Base-by-base conservation (phyloP, 2,113 vertebrate species). In the Panthera leo region DNA sequence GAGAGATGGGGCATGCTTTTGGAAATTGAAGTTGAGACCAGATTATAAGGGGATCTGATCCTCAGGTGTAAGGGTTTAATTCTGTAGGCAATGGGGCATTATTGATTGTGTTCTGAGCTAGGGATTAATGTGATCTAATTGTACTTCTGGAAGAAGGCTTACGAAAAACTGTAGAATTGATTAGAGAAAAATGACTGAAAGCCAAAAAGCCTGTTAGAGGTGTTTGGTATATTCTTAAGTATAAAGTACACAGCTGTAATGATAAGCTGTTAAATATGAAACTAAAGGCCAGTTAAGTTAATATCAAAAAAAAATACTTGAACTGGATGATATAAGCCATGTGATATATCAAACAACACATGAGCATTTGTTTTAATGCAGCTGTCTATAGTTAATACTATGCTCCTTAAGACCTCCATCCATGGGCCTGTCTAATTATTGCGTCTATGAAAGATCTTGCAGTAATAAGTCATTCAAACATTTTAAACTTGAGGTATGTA, bases 51-150 rank as follows among this genome's bases (percentile, higher is more conserved):
- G 68, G 13, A 91, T 36, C 82, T 58, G 48, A 91, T 91, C 16
- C 25, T 76, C 84, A 95, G 25, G 9, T 86, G 48, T 85, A 79
- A 91, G 45, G 2, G 18, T 78, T 97, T 94, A 79, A 89, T 95
- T 94, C 36, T 70, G 4, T 61, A 84, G 53, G 75, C 51, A 96
- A 84, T 48, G 58, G 29, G 29, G 34, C 29, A n/a, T 39, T 53
- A 96, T 75, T 97, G 93, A 89, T 96, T 94, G 61, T 87, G 85
- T 93, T 71, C 84, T 93, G 84, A 94, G 53, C 70, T 75, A 79
- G 12, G 55, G 76, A 95, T 97, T 94, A 97, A 86, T 92, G 79
- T 94, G 61, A 92, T 83, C 61, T 89, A 96, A 94, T 83, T 96
- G 45, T 48, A 68, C 45, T 92, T 95, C 25, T 90, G 55, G 63